Evolutionary conservation across 2,888 invertebrate species (phyloP).

Genomic region (Spilarctia lutea): DNA sequence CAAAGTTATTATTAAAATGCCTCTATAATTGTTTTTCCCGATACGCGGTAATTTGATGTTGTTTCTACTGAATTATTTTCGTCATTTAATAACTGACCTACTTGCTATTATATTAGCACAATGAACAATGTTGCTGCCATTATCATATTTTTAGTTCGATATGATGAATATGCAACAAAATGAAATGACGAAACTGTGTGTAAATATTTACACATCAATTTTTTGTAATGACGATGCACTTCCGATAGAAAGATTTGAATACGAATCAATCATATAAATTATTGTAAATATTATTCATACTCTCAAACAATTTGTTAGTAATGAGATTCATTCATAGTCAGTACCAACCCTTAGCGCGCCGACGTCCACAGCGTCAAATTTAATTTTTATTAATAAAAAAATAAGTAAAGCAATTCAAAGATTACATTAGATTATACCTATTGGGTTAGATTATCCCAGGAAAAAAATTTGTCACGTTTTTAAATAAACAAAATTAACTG

Average conservation of each 20-base stretch:
- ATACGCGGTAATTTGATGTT: constrained; percentile 50
- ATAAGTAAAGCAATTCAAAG: constrained; percentile 13
- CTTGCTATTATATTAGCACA: constrained; percentile 40
- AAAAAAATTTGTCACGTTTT: constrained; percentile 64
- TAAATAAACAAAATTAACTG: constrained; percentile 73
- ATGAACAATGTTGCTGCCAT: constrained; percentile 46
- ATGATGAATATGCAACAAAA: constrained; percentile 33
- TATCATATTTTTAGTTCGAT: constrained; percentile 36
- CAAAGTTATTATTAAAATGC: constrained; percentile 46
- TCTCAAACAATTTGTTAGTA: constrained; percentile 20
- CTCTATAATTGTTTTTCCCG: constrained; percentile 52
- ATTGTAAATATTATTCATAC: constrained; percentile 26
- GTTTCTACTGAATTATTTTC: constrained; percentile 53
- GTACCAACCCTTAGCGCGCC: constrained; percentile 14
- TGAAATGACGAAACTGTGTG: constrained; percentile 39
- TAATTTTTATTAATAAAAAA: not conserved
- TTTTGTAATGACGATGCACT: constrained; percentile 60
- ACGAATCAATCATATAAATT: constrained; percentile 29
- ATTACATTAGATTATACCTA: not conserved
- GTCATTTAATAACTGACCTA: constrained; percentile 56
- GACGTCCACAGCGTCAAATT: not conserved
- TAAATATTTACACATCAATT: constrained; percentile 54
- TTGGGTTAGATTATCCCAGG: constrained; percentile 35
- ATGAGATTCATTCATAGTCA: constrained; percentile 29
- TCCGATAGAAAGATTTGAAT: constrained; percentile 45